Conservation (phyloP, 37 sponge, comb jelly and placozoan genomes). For the Agelas oroides region DNA sequence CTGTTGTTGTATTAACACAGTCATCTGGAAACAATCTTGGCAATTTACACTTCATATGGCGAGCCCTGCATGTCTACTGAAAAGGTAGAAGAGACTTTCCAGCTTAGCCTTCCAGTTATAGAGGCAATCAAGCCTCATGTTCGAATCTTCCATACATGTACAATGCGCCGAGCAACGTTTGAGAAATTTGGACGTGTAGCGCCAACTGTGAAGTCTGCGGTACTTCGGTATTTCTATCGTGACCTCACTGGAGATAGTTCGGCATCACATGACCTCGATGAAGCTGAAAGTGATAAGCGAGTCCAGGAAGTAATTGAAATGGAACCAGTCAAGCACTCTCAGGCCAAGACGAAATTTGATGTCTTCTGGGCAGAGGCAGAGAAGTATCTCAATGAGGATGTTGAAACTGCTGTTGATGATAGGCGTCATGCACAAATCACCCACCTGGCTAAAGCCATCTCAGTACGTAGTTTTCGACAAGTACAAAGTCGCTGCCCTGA, state of each 20-base stretch:
- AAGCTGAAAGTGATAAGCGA: constrained; percentile 41
- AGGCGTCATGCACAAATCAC: constrained; percentile 41
- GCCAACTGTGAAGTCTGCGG: constrained; percentile 19
- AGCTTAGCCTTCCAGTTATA: constrained; percentile 19
- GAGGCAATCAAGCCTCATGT: constrained; percentile 25
- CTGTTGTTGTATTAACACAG: constrained; percentile 31
- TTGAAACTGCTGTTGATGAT: constrained; percentile 62
- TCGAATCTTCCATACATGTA: constrained; percentile 38
- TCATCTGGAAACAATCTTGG: constrained; percentile 56
- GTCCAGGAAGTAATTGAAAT: not conserved
- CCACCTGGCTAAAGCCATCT: constrained; percentile 20
- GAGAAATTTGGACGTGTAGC: constrained; percentile 53
- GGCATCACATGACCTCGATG: not conserved
- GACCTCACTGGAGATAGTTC: constrained; percentile 50
- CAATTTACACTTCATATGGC: constrained; percentile 57
- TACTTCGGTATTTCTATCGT: constrained; percentile 31
- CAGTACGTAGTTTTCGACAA: constrained; percentile 22
- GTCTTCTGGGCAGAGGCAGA: constrained; percentile 53
- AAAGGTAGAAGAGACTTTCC: constrained; percentile 11
- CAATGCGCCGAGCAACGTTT: constrained; percentile 24
- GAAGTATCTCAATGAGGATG: constrained; percentile 51
- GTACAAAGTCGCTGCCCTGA: constrained; percentile 39
- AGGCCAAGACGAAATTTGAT: not conserved
- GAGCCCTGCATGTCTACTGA: constrained; percentile 6
- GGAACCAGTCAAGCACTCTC: not conserved